Evolutionary conservation across 2,113 vertebrate genomes (phyloP).

Genomic region (Notothenia rossii): DNA sequence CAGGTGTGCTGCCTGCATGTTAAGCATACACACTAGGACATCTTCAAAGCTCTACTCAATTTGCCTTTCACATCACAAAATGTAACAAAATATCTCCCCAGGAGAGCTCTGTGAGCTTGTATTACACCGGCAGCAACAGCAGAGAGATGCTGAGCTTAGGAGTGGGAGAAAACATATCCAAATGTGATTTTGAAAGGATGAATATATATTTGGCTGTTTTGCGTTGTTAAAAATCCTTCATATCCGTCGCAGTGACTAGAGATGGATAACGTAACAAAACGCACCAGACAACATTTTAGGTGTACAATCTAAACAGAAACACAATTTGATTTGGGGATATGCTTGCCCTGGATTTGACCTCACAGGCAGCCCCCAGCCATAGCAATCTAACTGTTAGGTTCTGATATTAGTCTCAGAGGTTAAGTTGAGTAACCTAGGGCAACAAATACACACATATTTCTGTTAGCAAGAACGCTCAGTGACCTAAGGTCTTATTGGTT

Average conservation of each 20-base stretch:
- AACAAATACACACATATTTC: neutral
- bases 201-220: conserved; percentile 32
- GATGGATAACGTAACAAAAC: conserved; percentile 14
- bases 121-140: conserved; percentile 22
- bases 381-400: conserved; percentile 15
- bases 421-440: neutral
- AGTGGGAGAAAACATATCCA: neutral
- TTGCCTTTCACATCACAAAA: conserved; percentile 52
- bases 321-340: neutral
- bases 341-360: neutral
- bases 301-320: conserved; percentile 5
- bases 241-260: neutral
- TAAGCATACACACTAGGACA: conserved; percentile 40
- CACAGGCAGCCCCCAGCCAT: conserved; percentile 1
- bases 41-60: conserved; percentile 62
- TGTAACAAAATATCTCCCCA: conserved; percentile 48
- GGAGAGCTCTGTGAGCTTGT: conserved; percentile 36
- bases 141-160: conserved; percentile 18
- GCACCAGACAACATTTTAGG: neutral
- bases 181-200: conserved; percentile 5
- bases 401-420: conserved; percentile 30
- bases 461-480: neutral
- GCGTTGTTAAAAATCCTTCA: conserved; percentile 7
- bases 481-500: conserved; percentile 7
- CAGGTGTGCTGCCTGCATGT: conserved; percentile 53